A percentile compares a stretch with the other conserved stretches of the same genome.
These are phyloP conservation scores for Sitobion miscanthi DNA, from an alignment of 1,140 invertebrate species.

Conservation along the genomic window DNA sequence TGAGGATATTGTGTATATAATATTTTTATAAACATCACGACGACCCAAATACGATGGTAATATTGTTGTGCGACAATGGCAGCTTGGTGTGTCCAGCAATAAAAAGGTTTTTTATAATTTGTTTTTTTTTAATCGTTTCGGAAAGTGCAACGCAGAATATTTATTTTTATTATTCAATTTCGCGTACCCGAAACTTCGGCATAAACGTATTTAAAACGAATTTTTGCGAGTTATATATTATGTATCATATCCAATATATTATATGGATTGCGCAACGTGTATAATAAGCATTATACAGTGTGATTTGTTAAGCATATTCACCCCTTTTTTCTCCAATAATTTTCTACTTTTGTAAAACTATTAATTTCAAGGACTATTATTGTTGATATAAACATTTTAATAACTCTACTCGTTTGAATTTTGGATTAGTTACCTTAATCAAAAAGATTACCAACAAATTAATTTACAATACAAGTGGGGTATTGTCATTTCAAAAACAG, in stretches of 20 bases:
- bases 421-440: no score
- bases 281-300: not conserved
- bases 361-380: no score
- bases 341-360: no score
- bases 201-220: not conserved
- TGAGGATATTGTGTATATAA: not conserved
- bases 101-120: not conserved
- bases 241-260: not conserved
- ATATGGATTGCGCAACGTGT: not conserved
- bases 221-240: not conserved
- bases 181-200: not conserved
- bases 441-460: no score
- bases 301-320: no score
- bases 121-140: not conserved
- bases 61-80: not conserved
- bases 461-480: no score
- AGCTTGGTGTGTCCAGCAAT: not conserved
- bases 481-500: no score
- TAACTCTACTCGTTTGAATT: no score
- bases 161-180: conserved; percentile 5
- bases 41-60: conserved; percentile 28
- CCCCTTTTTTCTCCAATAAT: no score
- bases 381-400: no score
- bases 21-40: not conserved
- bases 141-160: not conserved